These are phyloP conservation scores for Drosophila ogumai DNA, from an alignment of 1,140 invertebrate species.

Conservation along the genomic window DNA sequence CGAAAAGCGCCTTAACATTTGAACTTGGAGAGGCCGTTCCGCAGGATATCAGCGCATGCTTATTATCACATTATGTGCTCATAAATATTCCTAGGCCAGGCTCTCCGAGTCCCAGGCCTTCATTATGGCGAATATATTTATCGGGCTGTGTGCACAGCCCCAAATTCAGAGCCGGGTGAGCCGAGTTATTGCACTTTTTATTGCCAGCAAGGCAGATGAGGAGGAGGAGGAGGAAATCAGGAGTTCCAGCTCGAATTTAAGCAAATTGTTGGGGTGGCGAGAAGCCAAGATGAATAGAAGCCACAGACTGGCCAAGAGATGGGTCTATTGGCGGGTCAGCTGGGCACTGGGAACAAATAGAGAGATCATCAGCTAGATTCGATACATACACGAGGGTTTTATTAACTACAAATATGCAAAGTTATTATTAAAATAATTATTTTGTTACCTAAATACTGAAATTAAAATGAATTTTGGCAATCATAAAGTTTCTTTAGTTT, in stretches of 20 bases:
- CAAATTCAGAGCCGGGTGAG: conserved; percentile 30
- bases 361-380: conserved; percentile 12
- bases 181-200: conserved; percentile 63
- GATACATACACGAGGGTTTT: neutral
- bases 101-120: conserved; percentile 44
- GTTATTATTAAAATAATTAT: neutral
- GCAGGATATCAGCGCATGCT: conserved; percentile 80
- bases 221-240: conserved; percentile 40
- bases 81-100: conserved; percentile 76
- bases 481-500: neutral
- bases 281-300: conserved; percentile 34
- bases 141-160: conserved; percentile 52
- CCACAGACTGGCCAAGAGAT: conserved; percentile 13
- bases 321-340: conserved; percentile 14
- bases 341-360: conserved; percentile 5
- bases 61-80: conserved; percentile 79
- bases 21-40: conserved; percentile 74
- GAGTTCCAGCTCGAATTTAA: conserved; percentile 58
- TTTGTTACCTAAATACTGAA: neutral
- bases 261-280: conserved; percentile 51
- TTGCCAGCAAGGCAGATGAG: conserved; percentile 25
- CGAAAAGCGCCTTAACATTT: conserved; percentile 83
- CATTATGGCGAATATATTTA: conserved; percentile 65
- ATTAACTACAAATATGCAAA: neutral
- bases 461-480: neutral